Conservation (phyloP, 2,113 vertebrate genomes). For the Clarias macrocephalus region DNA sequence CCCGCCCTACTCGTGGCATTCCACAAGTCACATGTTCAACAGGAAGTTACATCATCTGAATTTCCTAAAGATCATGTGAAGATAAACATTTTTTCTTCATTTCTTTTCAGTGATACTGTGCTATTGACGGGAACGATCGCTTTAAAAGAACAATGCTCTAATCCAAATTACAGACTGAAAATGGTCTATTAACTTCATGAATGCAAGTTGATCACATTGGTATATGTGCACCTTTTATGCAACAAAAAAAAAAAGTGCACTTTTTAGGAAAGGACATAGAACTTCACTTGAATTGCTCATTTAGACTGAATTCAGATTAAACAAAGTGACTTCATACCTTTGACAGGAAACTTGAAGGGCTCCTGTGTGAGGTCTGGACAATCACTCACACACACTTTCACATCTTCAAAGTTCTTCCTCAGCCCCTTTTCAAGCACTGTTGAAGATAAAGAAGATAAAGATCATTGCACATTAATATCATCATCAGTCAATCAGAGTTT, state of each 20-base stretch:
- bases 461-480: no score
- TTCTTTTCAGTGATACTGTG: neutral
- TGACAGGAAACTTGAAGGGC: conserved; percentile 88
- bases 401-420: conserved; percentile 86
- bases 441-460: neutral
- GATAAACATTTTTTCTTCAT: neutral
- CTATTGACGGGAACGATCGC: neutral
- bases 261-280: neutral
- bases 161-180: neutral
- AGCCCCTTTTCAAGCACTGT: conserved; percentile 87
- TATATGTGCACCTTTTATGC: neutral
- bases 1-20: neutral
- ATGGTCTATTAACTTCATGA: neutral
- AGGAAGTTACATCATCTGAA: neutral
- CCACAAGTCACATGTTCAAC: neutral
- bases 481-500: neutral
- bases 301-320: no score
- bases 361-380: conserved; percentile 90
- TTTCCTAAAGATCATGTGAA: neutral
- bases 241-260: neutral
- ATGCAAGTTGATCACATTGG: neutral
- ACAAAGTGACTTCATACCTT: conserved; percentile 74
- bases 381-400: conserved; percentile 83
- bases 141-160: neutral
- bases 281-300: neutral